Percentiles rank a stretch among this genome's conserved stretches.
phyloP scores from a whole-genome alignment of 2,113 vertebrate species.

The Anoplopoma fimbria region DNA sequence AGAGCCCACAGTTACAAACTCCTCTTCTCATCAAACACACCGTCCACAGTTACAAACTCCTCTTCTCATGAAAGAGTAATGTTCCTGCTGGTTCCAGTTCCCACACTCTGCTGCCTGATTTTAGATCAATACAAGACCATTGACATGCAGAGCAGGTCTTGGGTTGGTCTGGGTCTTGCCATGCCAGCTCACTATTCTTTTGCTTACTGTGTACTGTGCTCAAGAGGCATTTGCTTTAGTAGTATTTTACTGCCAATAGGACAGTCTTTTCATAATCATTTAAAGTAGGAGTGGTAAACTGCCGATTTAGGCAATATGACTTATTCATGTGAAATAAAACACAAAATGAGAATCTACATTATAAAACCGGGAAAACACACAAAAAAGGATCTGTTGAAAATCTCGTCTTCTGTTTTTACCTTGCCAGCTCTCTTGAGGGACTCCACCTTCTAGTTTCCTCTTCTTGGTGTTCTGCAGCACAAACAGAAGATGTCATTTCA shows the following conservation, averaged over 20 bases:
- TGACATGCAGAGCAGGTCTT: too few relatives aligned
- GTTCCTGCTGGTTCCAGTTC: background rate
- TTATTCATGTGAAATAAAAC: background rate
- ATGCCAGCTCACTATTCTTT: background rate
- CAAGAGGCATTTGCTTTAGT: background rate
- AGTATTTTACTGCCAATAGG: background rate
- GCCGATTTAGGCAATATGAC: background rate
- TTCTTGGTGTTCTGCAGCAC: conserved; percentile 19
- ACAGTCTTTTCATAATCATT: background rate
- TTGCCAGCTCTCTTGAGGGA: background rate
- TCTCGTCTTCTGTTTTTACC: background rate
- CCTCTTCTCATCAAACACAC: background rate
- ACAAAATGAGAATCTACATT: background rate
- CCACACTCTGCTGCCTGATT: too few relatives aligned
- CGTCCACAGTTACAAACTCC: background rate
- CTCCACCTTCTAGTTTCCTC: conserved; percentile 23
- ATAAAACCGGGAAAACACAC: background rate
- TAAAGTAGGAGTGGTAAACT: background rate
- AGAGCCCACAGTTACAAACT: background rate
- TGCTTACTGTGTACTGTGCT: background rate
- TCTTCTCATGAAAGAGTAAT: background rate
- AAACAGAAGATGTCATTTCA: background rate
- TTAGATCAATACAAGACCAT: too few relatives aligned
- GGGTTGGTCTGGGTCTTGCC: background rate
- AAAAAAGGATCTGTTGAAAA: background rate